Percentiles rank a stretch among this genome's conserved stretches.
Evolutionary conservation across 2,113 vertebrate species (phyloP).

Genomic region (Zosterops lateralis): DNA sequence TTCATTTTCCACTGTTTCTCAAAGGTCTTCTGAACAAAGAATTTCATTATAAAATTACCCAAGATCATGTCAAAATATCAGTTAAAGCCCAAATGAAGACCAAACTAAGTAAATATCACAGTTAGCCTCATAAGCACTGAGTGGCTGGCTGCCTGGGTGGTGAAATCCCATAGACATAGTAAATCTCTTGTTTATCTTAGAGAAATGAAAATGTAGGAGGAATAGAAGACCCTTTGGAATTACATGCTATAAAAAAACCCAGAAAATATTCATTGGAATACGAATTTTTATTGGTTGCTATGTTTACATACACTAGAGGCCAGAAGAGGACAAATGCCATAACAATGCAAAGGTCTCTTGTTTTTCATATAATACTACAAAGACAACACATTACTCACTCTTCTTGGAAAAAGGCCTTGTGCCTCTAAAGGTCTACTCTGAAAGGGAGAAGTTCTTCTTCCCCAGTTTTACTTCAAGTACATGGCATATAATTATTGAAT

Average conservation of each 20-base stretch:
- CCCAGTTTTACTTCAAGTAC: neutral
- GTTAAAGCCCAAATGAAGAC: conserved; percentile 78
- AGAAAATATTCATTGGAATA: neutral
- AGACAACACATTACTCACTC: neutral
- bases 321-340: neutral
- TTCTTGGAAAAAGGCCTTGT: neutral
- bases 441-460: neutral
- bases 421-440: neutral
- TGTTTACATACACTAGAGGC: neutral
- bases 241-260: conserved; percentile 19
- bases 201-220: conserved; percentile 34
- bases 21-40: conserved; percentile 75
- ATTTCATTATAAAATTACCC: conserved; percentile 72
- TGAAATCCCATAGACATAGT: conserved; percentile 64
- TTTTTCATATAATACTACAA: neutral
- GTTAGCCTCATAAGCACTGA: neutral
- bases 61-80: conserved; percentile 56
- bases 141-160: conserved; percentile 48
- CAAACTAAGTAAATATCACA: conserved; percentile 72
- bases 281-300: neutral
- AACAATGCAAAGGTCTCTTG: neutral
- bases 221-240: conserved; percentile 49
- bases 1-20: conserved; percentile 21
- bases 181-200: conserved; percentile 73
- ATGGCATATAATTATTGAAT: neutral